These are phyloP conservation scores for Synergus laeviventris DNA, from an alignment of 2,888 invertebrate genomes.

Conservation along the genomic window DNA sequence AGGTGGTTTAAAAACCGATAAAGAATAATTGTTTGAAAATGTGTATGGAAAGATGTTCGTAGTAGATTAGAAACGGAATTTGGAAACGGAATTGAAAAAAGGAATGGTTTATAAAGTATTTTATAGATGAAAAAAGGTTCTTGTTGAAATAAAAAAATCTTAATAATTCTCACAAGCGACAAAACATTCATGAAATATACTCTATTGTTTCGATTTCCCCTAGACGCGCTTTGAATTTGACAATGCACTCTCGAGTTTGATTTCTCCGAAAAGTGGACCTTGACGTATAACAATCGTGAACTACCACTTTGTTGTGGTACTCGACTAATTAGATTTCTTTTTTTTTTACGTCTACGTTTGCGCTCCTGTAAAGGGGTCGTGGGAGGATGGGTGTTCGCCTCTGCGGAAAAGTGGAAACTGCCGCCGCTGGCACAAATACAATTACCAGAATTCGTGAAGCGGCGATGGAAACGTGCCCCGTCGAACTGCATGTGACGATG, in stretches of 20 bases:
- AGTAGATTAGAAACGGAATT: too few species aligned
- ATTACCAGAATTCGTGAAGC: constrained; percentile 29
- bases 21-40: too few species aligned
- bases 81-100: too few species aligned
- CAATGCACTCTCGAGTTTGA: constrained; percentile 32
- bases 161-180: not conserved
- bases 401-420: constrained; percentile 32
- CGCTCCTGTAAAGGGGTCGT: constrained; percentile 20
- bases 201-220: not conserved
- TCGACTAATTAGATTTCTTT: constrained; percentile 25
- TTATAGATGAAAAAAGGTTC: too few species aligned
- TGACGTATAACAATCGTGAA: constrained; percentile 26
- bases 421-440: constrained; percentile 39
- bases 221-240: not conserved
- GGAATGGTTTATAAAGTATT: too few species aligned
- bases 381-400: constrained; percentile 6
- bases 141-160: too few species aligned
- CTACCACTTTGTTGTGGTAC: constrained; percentile 23
- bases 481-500: constrained; percentile 26
- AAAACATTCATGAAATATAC: not conserved
- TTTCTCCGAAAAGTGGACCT: constrained; percentile 20
- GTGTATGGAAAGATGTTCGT: too few species aligned
- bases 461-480: constrained; percentile 31
- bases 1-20: too few species aligned
- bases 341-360: constrained; percentile 35